Base-by-base conservation (phyloP, 1,140 invertebrate species). In the Cotesia chilonis region DNA sequence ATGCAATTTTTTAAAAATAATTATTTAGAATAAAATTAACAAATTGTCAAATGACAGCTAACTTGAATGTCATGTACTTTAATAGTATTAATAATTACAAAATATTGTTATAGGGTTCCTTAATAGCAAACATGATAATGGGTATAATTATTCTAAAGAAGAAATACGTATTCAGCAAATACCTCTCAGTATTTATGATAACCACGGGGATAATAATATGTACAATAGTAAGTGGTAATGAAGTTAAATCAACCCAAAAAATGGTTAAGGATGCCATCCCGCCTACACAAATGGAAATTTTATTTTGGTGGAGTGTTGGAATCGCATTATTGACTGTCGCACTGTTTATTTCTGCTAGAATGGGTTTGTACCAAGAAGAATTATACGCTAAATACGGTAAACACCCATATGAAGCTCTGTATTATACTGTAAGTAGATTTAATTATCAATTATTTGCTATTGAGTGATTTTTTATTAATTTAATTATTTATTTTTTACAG, bases 121-220 rank as follows among this genome's bases (percentile, higher is more conserved):
- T 99, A 28, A 96, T 99, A 88, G 96, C 97, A 0, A 99, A 97
- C 85, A 95, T 99, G 92, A 90, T 98, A 59, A 94, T 99, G 91
- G 96, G 96, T 59, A 94, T 98, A 14, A 88, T 97, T 74, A 93
- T 99, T 70, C 83, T 98, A 14, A 95, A 96, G 78, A 96, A 93
- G 82, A 89, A 89, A 75, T 99, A 99, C 81, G 89, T 91, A 12
- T 84, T 92, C 4, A 90, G 91, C 12, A 98, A 99, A 85, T 99
- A 98, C 87, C 64, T 97, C 12, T 96, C 98, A 9, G 95, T 99
- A 17, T 84, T 93, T 3, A 93, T 98, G 90, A 98, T 99, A 79
- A 96, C 96, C 0, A 75, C 92, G 37, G 98, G 98, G 17, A 98
- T 99, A 71, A 88, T 92, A 0, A 88, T 97, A 14, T 98, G 97